Evolutionary conservation across 2,113 vertebrate species (phyloP).

Genomic region (Chinchilla lanigera): DNA sequence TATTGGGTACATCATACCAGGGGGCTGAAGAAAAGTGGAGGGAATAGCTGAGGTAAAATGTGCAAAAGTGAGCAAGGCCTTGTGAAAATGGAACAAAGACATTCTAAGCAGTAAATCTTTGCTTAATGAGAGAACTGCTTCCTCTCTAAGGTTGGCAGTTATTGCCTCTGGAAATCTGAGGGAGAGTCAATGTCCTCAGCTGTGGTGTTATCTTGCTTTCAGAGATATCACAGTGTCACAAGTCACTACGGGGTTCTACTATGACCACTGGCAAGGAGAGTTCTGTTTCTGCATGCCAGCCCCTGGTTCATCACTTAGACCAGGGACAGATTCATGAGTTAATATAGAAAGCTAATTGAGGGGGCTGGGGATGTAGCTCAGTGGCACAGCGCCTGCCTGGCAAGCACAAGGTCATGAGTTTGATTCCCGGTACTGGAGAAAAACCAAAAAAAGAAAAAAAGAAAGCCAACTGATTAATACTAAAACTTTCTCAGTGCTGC

Average conservation of each 20-base stretch:
- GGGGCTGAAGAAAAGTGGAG: not conserved
- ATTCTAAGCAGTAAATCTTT: not conserved
- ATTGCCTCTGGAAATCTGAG: not conserved
- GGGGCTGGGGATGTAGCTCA: too few relatives aligned
- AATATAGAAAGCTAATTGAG: not conserved
- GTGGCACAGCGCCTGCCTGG: too few relatives aligned
- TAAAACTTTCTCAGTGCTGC: not conserved
- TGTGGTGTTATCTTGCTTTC: not conserved
- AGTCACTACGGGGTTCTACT: not conserved
- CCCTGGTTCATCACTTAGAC: not conserved
- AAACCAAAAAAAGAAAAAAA: too few relatives aligned
- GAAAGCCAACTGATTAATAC: not conserved
- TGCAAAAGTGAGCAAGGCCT: not conserved
- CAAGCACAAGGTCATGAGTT: too few relatives aligned
- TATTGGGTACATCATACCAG: not conserved
- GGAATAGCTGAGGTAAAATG: too few relatives aligned
- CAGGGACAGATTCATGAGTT: not conserved
- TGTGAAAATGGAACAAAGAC: not conserved
- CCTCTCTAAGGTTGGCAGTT: not conserved
- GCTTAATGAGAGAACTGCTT: not conserved
- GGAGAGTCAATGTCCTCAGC: not conserved
- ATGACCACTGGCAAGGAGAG: not conserved
- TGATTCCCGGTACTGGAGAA: too few relatives aligned
- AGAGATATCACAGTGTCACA: not conserved
- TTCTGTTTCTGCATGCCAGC: not conserved